Percentiles rank a stretch among this genome's conserved stretches.
phyloP scores from a whole-genome alignment of 2,797 vertebrate genomes.

The Acipenser ruthenus region DNA sequence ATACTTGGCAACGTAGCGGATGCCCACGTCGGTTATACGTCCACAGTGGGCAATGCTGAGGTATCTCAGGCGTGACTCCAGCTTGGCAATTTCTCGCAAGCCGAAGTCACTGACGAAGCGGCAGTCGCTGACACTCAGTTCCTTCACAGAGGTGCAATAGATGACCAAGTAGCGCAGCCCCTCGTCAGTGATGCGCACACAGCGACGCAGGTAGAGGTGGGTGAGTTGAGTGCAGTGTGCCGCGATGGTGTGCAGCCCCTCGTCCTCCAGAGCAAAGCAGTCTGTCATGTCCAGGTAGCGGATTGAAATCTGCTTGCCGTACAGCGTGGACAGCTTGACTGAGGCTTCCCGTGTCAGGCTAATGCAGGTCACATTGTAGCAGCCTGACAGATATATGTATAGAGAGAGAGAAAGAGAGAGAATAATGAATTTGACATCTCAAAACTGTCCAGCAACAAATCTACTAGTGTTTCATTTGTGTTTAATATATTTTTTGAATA shows the following conservation, averaged over 20 bases:
- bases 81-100: constrained; percentile 86
- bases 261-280: constrained; percentile 94
- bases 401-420: no score
- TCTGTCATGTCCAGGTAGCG: constrained; percentile 97
- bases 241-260: constrained; percentile 89
- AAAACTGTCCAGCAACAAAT: no score
- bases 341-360: constrained; percentile 85
- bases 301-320: constrained; percentile 93
- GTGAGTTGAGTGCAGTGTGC: constrained; percentile 95
- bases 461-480: no score
- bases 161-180: constrained; percentile 86
- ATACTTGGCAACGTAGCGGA: constrained; percentile 94
- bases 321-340: constrained; percentile 82
- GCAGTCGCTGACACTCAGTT: constrained; percentile 93
- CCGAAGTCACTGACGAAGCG: constrained; percentile 89
- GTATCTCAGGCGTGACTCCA: constrained; percentile 88
- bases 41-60: constrained; percentile 93
- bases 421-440: no score
- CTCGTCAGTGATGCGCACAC: constrained; percentile 85
- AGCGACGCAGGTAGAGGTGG: constrained; percentile 90
- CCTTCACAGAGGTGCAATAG: constrained; percentile 81
- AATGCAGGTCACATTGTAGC: constrained; percentile 97
- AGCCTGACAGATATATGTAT: constrained; percentile 56
- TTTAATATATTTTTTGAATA: no score
- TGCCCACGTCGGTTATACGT: constrained; percentile 89